Base-by-base conservation (phyloP, 2,797 vertebrate species). In the Balearica regulorum region DNA sequence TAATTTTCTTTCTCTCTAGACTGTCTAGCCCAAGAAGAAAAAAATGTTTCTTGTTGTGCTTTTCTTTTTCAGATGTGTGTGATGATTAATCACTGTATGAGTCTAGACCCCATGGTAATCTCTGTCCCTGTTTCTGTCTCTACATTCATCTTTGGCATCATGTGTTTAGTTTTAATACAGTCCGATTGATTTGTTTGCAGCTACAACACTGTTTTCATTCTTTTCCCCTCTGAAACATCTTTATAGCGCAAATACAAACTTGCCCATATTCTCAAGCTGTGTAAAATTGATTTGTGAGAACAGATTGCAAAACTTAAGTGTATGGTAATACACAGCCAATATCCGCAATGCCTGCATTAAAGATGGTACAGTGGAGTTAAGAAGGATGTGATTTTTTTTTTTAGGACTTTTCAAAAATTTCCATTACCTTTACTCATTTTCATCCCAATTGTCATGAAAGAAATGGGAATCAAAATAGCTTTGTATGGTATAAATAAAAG, bases 91-190 rank as follows among this genome's bases (percentile, higher is more conserved):
- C 96, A 94, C 64, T 48, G 78, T 37, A 68, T 91, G 69, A 93
- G 91, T 97, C 96, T 96, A 93, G 96, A 97, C 95, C 93, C 88
- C 96, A 95, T 96, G 90, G 80, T 96, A 97, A 96, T 95, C 92
- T 95, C 92, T 89, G 91, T 93, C 90, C 71, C 77, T 58, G 84
- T 88, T 94, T 90, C 95, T 95, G 89, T 94, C 76, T 94, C 75
- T 91, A 94, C 96, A 96, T 97, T 96, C 72, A 82, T 97, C 97
- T 96, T 87, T 96, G 93, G 92, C 96, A 93, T 89, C 94, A 46
- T 54, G 75, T 80, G 61, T 96, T 97, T 92, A 80, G 58, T 88
- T 96, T 94, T 97, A 96, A 97, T 96, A 96, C 79, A 94, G 91
- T 92, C 70, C 31, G 0, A 97, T 93, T 97, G 91, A 96, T 97